These are phyloP conservation scores for Mus minutoides DNA, from an alignment of 2,797 vertebrate genomes.

Conservation along the genomic window DNA sequence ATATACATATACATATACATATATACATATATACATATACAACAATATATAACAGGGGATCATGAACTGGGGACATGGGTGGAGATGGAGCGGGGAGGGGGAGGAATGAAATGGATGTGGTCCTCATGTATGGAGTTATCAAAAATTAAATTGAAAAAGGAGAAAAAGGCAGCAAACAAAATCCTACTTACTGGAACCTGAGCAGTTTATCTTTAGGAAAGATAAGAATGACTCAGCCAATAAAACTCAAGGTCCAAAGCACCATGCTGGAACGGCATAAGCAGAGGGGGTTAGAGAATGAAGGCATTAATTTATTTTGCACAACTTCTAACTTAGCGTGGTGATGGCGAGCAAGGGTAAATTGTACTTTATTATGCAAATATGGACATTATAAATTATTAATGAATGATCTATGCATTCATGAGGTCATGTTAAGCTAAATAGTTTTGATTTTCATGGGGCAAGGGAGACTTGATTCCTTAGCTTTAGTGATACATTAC, in stretches of 20 bases:
- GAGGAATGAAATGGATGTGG: too few relatives aligned
- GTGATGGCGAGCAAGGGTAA: neutral
- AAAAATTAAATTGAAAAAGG: neutral
- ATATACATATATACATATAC: neutral
- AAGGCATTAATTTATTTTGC: neutral
- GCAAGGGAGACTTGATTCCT: neutral
- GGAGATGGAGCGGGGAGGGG: neutral
- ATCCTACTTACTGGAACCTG: neutral
- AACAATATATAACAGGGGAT: neutral
- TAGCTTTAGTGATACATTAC: slow-evolving; percentile 29
- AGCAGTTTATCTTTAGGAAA: neutral
- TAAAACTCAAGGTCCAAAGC: slow-evolving; percentile 18
- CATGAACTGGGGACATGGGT: neutral
- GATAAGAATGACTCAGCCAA: neutral
- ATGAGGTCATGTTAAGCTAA: neutral
- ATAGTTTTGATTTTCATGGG: neutral
- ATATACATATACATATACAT: too few relatives aligned
- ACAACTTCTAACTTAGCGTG: neutral
- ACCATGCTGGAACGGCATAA: neutral
- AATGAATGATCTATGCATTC: neutral
- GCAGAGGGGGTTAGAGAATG: neutral
- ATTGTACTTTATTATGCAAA: neutral
- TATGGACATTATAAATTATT: slow-evolving; percentile 12
- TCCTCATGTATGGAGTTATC: neutral
- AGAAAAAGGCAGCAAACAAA: slow-evolving; percentile 32